Conservation (phyloP, 2,113 vertebrate species). For the Globicephala melas region DNA sequence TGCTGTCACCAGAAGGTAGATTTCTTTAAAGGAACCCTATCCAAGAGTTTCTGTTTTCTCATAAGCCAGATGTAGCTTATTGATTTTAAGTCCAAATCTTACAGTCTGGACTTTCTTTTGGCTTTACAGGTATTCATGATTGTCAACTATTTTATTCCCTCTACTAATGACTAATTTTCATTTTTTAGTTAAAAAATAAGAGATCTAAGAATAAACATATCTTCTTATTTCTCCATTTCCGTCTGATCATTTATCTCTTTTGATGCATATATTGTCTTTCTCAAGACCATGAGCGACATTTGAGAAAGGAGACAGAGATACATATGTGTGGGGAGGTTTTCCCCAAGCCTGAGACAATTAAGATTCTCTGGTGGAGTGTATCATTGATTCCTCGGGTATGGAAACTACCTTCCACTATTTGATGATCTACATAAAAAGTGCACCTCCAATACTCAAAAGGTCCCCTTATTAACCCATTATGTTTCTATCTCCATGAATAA, state of each 20-base stretch:
- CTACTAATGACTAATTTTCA: neutral
- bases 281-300: neutral
- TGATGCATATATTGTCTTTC: neutral
- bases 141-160: neutral
- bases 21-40: neutral
- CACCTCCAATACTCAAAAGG: neutral
- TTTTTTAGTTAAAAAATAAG: neutral
- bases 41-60: neutral
- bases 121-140: neutral
- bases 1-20: neutral
- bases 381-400: neutral
- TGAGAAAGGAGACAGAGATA: neutral
- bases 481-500: neutral
- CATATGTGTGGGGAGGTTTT: neutral
- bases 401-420: neutral
- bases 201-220: neutral
- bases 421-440: neutral
- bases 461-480: neutral
- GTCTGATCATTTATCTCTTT: neutral
- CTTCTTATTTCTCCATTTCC: neutral
- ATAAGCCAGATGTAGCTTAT: no score
- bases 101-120: neutral
- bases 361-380: neutral
- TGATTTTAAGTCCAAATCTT: neutral
- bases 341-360: neutral